Percentiles rank a stretch among this genome's conserved stretches.
Evolutionary conservation across 2,888 invertebrate species (phyloP).

Genomic region (Catocala fraxini): DNA sequence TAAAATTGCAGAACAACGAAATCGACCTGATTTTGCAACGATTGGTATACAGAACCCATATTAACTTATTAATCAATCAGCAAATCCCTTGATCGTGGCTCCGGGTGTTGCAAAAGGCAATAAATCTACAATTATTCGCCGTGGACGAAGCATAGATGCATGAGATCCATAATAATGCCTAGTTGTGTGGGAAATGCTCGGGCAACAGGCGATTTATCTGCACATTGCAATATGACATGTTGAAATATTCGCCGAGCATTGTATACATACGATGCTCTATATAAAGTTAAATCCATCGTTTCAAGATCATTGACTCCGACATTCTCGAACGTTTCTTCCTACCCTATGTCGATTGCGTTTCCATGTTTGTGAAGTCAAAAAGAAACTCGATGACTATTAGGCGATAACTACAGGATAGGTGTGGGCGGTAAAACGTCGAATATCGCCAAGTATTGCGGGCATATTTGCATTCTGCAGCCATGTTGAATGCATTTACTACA

Average conservation of each 20-base stretch:
- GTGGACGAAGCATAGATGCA: conserved; percentile 56
- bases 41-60: conserved; percentile 47
- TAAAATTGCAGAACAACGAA: conserved; percentile 63
- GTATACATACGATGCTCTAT: conserved; percentile 44
- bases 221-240: conserved; percentile 64
- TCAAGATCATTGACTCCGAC: conserved; percentile 51
- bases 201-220: conserved; percentile 58
- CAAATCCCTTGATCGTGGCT: conserved; percentile 64
- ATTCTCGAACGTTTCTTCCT: conserved; percentile 50
- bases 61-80: conserved; percentile 70
- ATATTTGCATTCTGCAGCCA: conserved; percentile 69
- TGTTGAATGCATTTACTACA: conserved; percentile 62
- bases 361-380: conserved; percentile 64
- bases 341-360: conserved; percentile 59
- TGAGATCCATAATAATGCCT: conserved; percentile 65
- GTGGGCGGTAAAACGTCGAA: conserved; percentile 62
- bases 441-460: conserved; percentile 55
- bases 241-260: conserved; percentile 58
- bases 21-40: conserved; percentile 67
- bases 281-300: conserved; percentile 35
- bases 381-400: conserved; percentile 54
- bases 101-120: conserved; percentile 63
- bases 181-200: conserved; percentile 69
- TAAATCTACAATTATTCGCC: conserved; percentile 61
- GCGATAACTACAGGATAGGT: conserved; percentile 56